phyloP scores from a whole-genome alignment of 1,140 invertebrate genomes.

The Medauroidea extradentata region DNA sequence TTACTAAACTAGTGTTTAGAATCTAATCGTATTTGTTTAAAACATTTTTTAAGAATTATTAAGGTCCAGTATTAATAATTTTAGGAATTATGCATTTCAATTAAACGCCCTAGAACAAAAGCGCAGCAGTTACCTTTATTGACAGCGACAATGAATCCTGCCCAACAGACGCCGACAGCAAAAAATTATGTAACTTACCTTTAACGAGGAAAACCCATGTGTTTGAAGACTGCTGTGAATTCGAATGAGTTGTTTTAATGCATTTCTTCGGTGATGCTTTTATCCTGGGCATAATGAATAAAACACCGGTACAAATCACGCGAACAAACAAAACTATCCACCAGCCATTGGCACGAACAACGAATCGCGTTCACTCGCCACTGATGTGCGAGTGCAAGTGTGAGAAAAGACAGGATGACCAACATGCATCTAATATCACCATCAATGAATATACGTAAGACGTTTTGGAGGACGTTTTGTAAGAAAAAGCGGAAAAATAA shows the following conservation, averaged over 20 bases:
- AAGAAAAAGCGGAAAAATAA: too few relatives aligned
- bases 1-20: not conserved
- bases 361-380: too few relatives aligned
- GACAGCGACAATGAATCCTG: slow-evolving; percentile 13
- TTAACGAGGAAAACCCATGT: slow-evolving; percentile 62
- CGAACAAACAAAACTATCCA: too few relatives aligned
- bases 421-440: too few relatives aligned
- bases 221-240: slow-evolving; percentile 40
- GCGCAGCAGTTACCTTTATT: not conserved
- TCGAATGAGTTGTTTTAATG: slow-evolving; percentile 42
- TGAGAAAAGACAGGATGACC: too few relatives aligned
- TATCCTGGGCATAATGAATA: slow-evolving; percentile 46
- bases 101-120: not conserved
- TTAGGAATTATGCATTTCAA: not conserved
- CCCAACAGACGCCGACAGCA: slow-evolving; percentile 2
- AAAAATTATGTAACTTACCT: slow-evolving; percentile 46
- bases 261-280: slow-evolving; percentile 53
- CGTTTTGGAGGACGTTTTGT: too few relatives aligned
- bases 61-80: not conserved
- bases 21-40: not conserved
- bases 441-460: too few relatives aligned
- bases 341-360: too few relatives aligned
- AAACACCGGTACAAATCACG: too few relatives aligned
- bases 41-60: not conserved
- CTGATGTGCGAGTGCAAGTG: too few relatives aligned